Percentiles rank a stretch among this genome's conserved stretches.
These are phyloP conservation scores for Anoplopoma fimbria DNA, from an alignment of 2,113 vertebrate species.

Conservation along the genomic window DNA sequence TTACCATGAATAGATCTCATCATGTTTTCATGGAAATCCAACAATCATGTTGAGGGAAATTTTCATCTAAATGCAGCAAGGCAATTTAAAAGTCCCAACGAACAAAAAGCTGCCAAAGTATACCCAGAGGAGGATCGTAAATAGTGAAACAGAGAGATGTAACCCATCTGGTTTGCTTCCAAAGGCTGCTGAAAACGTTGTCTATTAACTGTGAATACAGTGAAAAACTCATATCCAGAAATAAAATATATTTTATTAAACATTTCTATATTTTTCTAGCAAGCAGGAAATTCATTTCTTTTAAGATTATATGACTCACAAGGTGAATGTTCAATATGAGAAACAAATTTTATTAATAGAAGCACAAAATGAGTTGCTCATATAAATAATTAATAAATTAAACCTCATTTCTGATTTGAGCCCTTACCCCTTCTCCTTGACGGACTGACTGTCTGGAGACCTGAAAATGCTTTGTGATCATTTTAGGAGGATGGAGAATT, in stretches of 20 bases:
- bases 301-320: neutral
- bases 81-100: constrained; percentile 30
- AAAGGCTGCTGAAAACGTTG: neutral
- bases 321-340: neutral
- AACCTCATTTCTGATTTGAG: constrained; percentile 15
- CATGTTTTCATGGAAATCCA: constrained; percentile 60
- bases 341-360: neutral
- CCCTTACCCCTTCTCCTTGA: constrained; percentile 28
- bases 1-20: constrained; percentile 40
- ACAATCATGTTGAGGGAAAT: constrained; percentile 49
- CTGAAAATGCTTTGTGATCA: constrained; percentile 9
- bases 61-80: constrained; percentile 42
- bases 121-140: constrained; percentile 8
- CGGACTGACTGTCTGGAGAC: constrained; percentile 8
- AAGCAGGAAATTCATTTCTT: neutral
- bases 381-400: constrained; percentile 13
- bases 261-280: neutral
- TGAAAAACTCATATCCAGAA: neutral
- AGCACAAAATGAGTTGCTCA: neutral
- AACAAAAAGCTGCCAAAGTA: constrained; percentile 41
- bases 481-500: constrained; percentile 23
- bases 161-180: constrained; percentile 1
- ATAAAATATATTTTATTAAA: neutral
- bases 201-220: neutral
- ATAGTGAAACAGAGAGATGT: constrained; percentile 4